Conservation (phyloP, 2,113 vertebrate genomes). For the Dinomys branickii region DNA sequence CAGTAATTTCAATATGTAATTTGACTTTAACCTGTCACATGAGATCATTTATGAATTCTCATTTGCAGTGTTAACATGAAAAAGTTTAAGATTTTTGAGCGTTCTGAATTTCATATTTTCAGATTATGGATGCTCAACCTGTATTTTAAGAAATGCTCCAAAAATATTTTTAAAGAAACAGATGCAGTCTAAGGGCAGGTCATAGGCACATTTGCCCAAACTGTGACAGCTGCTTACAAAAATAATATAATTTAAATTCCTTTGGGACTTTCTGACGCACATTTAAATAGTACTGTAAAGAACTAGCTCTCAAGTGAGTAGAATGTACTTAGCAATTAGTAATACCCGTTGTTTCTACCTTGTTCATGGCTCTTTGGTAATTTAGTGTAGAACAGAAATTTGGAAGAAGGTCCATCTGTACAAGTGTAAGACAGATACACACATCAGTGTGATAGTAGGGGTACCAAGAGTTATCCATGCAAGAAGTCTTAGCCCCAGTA, state of each 20-base stretch:
- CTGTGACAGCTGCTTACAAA: conserved; percentile 57
- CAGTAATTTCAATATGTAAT: background rate
- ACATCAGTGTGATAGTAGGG: background rate
- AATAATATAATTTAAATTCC: conserved; percentile 36
- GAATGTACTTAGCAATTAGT: background rate
- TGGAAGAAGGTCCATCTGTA: background rate
- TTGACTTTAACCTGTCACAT: background rate
- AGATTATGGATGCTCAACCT: background rate
- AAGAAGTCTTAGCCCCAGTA: background rate
- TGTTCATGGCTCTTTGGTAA: background rate
- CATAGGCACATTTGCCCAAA: conserved; percentile 32
- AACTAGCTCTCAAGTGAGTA: conserved; percentile 35
- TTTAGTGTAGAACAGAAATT: background rate
- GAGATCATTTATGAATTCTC: background rate
- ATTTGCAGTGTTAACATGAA: background rate
- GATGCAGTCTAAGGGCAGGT: conserved; percentile 40
- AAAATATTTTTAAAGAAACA: conserved; percentile 62
- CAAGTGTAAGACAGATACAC: background rate
- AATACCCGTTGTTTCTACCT: background rate
- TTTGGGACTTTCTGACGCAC: background rate
- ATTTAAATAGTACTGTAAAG: background rate
- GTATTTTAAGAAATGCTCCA: conserved; percentile 25
- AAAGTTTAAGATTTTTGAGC: background rate
- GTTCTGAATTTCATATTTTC: conserved; percentile 1
- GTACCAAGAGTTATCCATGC: accelerated